These are phyloP conservation scores for Diarsia dahlii DNA, from an alignment of 2,888 invertebrate species.

Conservation along the genomic window DNA sequence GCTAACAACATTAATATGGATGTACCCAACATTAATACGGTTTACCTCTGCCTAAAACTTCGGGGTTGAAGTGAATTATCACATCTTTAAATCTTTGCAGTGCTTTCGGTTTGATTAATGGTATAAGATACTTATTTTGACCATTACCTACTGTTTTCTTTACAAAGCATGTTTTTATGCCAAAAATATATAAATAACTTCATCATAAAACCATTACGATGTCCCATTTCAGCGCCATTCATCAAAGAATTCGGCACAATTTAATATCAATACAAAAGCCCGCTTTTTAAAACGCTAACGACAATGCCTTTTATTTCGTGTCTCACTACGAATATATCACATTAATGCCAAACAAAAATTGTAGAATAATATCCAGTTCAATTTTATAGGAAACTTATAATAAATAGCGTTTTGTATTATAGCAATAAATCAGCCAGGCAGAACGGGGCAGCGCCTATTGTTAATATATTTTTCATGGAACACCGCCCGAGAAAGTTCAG, in stretches of 20 bases:
- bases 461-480: slow-evolving; percentile 71
- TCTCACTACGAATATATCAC: slow-evolving; percentile 38
- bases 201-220: slow-evolving; percentile 15
- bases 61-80: too few relatives aligned
- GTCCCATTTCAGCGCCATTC: slow-evolving; percentile 26
- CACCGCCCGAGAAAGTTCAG: slow-evolving; percentile 44
- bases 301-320: slow-evolving; percentile 42
- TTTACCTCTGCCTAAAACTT: too few relatives aligned
- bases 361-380: slow-evolving; percentile 56
- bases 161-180: not conserved
- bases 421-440: slow-evolving; percentile 63
- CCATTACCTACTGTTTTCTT: not conserved
- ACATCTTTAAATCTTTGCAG: not conserved
- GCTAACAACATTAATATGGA: too few relatives aligned
- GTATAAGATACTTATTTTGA: not conserved
- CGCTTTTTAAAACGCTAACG: slow-evolving; percentile 23
- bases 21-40: too few relatives aligned
- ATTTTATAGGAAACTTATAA: slow-evolving; percentile 53
- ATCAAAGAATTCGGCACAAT: slow-evolving; percentile 38
- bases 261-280: slow-evolving; percentile 40
- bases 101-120: not conserved
- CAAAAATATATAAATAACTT: slow-evolving; percentile 2
- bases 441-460: slow-evolving; percentile 60
- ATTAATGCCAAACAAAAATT: slow-evolving; percentile 52
- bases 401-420: slow-evolving; percentile 59